Conservation (phyloP, 2,797 vertebrate species). For the Strix occidentalis region DNA sequence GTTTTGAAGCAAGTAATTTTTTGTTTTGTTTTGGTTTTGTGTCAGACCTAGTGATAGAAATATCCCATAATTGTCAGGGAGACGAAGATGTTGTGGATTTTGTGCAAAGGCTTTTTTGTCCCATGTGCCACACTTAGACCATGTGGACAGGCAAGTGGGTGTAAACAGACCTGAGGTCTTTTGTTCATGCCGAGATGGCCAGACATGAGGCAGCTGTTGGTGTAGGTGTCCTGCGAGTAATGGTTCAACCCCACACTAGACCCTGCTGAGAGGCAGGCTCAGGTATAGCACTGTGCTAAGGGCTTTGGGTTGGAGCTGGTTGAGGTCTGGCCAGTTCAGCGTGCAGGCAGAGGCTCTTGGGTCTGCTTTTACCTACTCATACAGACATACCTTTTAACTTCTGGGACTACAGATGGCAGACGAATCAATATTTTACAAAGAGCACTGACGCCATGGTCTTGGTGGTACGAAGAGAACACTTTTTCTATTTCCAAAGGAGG, state of each 20-base stretch:
- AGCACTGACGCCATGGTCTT: not conserved
- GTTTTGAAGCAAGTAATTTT: not conserved
- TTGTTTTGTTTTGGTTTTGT: not conserved
- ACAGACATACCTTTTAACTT: not conserved
- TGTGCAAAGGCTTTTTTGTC: not conserved
- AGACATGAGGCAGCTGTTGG: constrained; percentile 43
- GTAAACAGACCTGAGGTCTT: not conserved
- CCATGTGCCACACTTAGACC: fast-evolving
- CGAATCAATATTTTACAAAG: constrained; percentile 55
- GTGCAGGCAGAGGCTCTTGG: not conserved
- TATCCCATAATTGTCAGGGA: not conserved
- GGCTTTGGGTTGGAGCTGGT: not conserved
- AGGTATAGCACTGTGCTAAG: not conserved
- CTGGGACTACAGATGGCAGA: not conserved
- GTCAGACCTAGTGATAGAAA: not conserved
- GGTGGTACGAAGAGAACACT: not conserved
- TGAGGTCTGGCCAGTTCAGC: not conserved
- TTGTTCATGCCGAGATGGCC: not conserved
- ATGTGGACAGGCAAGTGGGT: not conserved
- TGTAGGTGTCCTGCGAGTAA: not conserved
- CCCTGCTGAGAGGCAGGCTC: not conserved
- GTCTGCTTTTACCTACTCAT: not conserved
- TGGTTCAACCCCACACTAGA: fast-evolving
- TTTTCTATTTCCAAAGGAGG: not conserved
- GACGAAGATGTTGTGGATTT: fast-evolving